Evolutionary conservation across 2,888 invertebrate genomes (phyloP).

Genomic region (Merodon equestris): DNA sequence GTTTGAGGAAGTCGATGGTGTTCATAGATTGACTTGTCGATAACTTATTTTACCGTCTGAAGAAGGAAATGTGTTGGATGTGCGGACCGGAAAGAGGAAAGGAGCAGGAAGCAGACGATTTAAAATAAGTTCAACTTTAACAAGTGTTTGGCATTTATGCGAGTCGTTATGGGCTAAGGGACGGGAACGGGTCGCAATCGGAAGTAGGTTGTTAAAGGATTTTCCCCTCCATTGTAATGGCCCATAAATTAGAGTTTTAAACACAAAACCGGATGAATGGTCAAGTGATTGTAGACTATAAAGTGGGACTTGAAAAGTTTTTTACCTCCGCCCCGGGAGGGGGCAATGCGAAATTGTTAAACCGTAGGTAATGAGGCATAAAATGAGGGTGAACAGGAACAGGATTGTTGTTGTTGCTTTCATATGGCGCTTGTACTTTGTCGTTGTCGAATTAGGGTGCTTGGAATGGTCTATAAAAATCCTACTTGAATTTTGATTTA

Average conservation of each 20-base stretch:
- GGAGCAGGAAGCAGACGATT: constrained; percentile 44
- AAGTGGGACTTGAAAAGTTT: constrained; percentile 41
- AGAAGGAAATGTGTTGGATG: constrained; percentile 9
- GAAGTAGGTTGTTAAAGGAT: constrained; percentile 52
- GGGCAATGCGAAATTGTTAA: constrained; percentile 20
- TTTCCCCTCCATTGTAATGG: constrained; percentile 40
- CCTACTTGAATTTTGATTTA: too few relatives aligned
- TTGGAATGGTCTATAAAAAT: too few relatives aligned
- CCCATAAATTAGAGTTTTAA: constrained; percentile 57
- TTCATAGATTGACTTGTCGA: constrained; percentile 64
- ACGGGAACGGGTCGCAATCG: constrained; percentile 24
- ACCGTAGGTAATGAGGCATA: constrained; percentile 34
- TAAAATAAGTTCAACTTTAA: constrained; percentile 47
- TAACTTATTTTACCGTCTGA: constrained; percentile 51
- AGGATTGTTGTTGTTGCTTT: constrained; percentile 7
- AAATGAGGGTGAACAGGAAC: constrained; percentile 54
- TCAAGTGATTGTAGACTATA: constrained; percentile 21
- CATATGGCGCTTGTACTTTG: too few relatives aligned
- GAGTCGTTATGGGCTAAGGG: constrained; percentile 13
- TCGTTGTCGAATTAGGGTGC: too few relatives aligned
- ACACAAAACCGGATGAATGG: constrained; percentile 40
- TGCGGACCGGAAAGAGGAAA: constrained; percentile 12
- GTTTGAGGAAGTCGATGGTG: constrained; percentile 48
- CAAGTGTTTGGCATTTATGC: constrained; percentile 43
- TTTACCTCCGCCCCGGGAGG: not conserved